A percentile compares a stretch with the other conserved stretches of the same genome.
Conservation (phyloP, 2,113 vertebrate genomes). For the Phrynosoma platyrhinos region DNA sequence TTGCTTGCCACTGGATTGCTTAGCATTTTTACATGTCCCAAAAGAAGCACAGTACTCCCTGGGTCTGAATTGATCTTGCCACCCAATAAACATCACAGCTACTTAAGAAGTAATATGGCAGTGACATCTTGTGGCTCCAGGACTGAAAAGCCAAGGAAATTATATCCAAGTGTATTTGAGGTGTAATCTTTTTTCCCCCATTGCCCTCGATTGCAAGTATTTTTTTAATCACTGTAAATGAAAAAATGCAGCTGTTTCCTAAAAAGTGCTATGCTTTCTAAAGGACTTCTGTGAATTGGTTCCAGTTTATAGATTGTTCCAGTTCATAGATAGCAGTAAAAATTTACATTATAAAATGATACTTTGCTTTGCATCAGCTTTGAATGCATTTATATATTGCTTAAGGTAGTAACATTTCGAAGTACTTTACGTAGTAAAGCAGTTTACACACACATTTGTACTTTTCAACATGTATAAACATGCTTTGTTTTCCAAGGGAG, state of each 20-base stretch:
- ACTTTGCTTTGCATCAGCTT: not conserved
- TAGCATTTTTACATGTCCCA: not conserved
- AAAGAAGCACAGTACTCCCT: not conserved
- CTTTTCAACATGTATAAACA: not conserved
- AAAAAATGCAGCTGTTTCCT: not conserved
- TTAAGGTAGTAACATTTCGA: too few relatives aligned
- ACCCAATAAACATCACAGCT: not conserved
- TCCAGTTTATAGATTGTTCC: not conserved
- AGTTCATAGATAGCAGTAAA: not conserved
- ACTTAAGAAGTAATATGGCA: rapidly evolving
- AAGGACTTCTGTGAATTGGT: not conserved
- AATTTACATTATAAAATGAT: not conserved
- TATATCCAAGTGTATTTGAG: not conserved
- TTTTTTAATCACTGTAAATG: not conserved
- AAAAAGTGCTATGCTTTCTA: too few relatives aligned
- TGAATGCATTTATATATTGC: not conserved
- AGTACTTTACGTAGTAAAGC: too few relatives aligned
- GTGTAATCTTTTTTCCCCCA: not conserved
- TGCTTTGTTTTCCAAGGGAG: not conserved
- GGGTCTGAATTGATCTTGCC: not conserved
- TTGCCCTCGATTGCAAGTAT: not conserved
- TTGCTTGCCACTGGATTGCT: not conserved
- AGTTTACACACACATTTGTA: too few relatives aligned
- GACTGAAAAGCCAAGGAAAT: rapidly evolving
- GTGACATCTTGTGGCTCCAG: not conserved